Evolutionary conservation across 2,797 vertebrate genomes (phyloP).

Genomic region (Falco biarmicus): DNA sequence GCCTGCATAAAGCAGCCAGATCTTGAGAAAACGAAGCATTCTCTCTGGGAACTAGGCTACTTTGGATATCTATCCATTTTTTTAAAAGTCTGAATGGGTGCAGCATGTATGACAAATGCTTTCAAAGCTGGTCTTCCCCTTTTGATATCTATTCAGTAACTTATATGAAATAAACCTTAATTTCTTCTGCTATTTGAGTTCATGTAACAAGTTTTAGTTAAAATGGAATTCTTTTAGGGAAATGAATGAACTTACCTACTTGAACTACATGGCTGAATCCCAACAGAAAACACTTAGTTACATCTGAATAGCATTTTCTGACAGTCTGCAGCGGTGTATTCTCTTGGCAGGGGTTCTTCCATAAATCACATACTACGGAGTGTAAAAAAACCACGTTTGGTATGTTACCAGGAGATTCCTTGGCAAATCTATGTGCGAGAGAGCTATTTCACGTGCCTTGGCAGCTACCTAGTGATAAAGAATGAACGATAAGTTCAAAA

Average conservation of each 20-base stretch:
- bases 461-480: slow-evolving; percentile 1
- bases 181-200: neutral
- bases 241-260: neutral
- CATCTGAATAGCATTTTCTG: slow-evolving; percentile 7
- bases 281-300: neutral
- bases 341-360: neutral
- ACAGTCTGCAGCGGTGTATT: neutral
- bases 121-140: neutral
- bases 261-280: neutral
- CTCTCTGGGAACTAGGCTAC: neutral
- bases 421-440: neutral
- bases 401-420: slow-evolving; percentile 13
- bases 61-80: neutral
- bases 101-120: neutral
- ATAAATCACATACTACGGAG: slow-evolving; percentile 8
- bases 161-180: neutral
- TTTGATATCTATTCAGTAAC: neutral
- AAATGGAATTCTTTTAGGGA: neutral
- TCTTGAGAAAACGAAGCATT: neutral
- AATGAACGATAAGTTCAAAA: slow-evolving; percentile 1
- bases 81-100: neutral
- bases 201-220: neutral
- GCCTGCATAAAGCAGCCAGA: neutral
- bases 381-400: neutral
- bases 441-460: neutral